phyloP scores from a whole-genome alignment of 2,113 vertebrate genomes.

The Nothobranchius kuhntae region DNA sequence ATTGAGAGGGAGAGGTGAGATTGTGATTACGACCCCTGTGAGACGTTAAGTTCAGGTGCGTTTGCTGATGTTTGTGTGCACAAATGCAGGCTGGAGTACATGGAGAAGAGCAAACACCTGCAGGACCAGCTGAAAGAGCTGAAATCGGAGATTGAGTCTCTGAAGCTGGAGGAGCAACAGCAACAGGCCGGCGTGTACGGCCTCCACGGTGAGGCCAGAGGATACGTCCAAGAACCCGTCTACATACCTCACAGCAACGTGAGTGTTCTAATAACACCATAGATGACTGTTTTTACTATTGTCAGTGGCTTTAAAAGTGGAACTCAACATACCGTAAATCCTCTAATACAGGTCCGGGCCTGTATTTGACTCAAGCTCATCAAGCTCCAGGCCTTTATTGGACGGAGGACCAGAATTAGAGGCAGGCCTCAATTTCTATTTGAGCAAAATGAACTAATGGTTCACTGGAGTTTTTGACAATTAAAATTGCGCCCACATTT shows the following conservation, averaged over 20 bases:
- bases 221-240: constrained; percentile 74
- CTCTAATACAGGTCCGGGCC: too few species aligned
- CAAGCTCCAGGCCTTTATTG: too few species aligned
- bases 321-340: too few species aligned
- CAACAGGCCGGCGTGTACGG: constrained; percentile 80
- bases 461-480: too few species aligned
- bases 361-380: too few species aligned
- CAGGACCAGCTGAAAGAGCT: constrained; percentile 91
- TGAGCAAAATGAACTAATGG: too few species aligned
- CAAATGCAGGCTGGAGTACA: constrained; percentile 84
- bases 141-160: constrained; percentile 87
- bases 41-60: neutral
- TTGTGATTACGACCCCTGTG: neutral
- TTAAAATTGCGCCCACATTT: too few species aligned
- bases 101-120: constrained; percentile 91
- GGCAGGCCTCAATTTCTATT: too few species aligned
- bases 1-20: constrained; percentile 89
- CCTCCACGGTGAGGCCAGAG: constrained; percentile 60
- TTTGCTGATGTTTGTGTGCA: neutral
- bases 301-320: too few species aligned
- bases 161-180: constrained; percentile 90
- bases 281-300: too few species aligned
- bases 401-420: too few species aligned
- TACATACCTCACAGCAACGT: constrained; percentile 81
- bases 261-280: constrained; percentile 27